phyloP scores from a whole-genome alignment of 2,113 vertebrate species.

The Rhegmatorhina hoffmannsi region DNA sequence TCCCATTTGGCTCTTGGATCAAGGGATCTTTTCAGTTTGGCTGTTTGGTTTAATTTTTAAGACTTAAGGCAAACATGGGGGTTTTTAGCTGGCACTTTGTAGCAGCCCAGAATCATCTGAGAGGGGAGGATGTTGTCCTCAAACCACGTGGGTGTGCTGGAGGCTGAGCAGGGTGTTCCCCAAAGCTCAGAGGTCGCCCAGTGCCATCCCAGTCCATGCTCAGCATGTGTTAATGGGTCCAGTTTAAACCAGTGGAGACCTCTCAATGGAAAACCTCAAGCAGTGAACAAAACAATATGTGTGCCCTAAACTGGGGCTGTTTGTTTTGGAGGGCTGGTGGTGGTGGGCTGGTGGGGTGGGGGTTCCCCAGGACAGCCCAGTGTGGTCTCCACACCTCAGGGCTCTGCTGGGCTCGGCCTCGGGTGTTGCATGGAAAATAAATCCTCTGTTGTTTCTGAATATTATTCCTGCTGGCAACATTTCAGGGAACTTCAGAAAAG shows the following conservation, averaged over 20 bases:
- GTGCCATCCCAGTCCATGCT: background rate
- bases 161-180: background rate
- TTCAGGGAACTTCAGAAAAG: constrained; percentile 40
- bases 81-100: background rate
- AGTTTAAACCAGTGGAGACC: background rate
- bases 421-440: background rate
- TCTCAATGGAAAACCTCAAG: background rate
- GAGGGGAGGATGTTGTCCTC: background rate
- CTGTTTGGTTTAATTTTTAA: background rate
- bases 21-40: background rate
- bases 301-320: background rate
- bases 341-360: too few relatives aligned
- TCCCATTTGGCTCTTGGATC: background rate
- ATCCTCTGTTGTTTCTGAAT: background rate
- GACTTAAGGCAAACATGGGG: background rate
- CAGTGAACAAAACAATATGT: background rate
- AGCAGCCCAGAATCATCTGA: background rate
- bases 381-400: background rate
- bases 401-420: rapidly evolving
- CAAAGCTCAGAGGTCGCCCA: background rate
- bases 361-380: too few relatives aligned
- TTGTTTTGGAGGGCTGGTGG: background rate
- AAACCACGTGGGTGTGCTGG: background rate
- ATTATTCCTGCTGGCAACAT: background rate
- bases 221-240: background rate